phyloP scores from a whole-genome alignment of 1,140 invertebrate genomes.

The Lepidurus couesii region DNA sequence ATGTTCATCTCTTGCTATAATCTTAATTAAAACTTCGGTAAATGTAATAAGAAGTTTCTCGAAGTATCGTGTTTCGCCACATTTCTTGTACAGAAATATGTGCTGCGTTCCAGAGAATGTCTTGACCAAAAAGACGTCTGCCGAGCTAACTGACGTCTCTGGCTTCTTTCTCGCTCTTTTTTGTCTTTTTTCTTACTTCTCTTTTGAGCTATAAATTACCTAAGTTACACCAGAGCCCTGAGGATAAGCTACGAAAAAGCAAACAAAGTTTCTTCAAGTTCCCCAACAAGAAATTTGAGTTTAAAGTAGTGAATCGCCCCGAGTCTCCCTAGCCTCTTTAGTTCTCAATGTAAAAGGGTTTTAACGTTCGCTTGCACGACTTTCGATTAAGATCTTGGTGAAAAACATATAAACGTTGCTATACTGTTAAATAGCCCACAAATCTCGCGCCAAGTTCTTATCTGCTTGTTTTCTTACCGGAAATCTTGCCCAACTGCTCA shows the following conservation, averaged over 20 bases:
- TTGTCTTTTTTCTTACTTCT: neutral
- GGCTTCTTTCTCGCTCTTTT: neutral
- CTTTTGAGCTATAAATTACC: neutral
- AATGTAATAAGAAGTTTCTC: too few species aligned
- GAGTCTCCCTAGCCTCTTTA: neutral
- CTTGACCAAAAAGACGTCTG: too few species aligned
- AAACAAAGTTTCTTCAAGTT: neutral
- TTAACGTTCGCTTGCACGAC: neutral
- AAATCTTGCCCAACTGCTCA: neutral
- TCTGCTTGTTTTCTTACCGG: neutral
- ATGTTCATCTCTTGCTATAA: too few species aligned
- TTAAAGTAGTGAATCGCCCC: neutral
- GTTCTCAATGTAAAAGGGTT: slow-evolving; percentile 10
- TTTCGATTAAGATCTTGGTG: neutral
- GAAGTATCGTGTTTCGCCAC: too few species aligned
- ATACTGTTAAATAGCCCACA: too few species aligned
- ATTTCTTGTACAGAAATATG: too few species aligned
- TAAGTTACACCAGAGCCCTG: neutral
- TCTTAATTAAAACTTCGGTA: too few species aligned
- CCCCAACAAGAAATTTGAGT: neutral
- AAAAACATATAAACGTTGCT: too few species aligned
- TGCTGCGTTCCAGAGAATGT: too few species aligned
- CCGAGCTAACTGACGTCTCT: neutral
- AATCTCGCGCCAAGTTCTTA: neutral
- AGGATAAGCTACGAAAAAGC: neutral